Evolutionary conservation across 2,888 invertebrate species (phyloP), one percentile per base, ranked within the genome.

Genomic region (Orthonevra nobilis): DNA sequence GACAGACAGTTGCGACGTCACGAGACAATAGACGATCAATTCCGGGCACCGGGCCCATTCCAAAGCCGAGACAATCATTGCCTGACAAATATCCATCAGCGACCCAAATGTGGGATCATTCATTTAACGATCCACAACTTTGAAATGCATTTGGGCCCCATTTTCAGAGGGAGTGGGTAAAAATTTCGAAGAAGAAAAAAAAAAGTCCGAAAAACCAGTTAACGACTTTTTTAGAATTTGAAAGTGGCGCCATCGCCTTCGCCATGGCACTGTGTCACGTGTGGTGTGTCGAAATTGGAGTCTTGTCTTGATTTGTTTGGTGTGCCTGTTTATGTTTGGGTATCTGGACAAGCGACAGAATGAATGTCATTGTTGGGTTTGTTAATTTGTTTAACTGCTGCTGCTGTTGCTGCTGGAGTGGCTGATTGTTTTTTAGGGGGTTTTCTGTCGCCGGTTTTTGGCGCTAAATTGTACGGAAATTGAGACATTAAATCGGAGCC

Each of bases 181-280:
- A 9, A 12, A 54, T n/a, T n/a, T n/a, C n/a, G n/a, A n/a, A 32
- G 12, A 44, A 58, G 32, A 14, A 34, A 9, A 9, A 50, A 5
- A n/a, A 26, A 70, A 77, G 58, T 60, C 54, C n/a, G n/a, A 38
- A 60, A 66, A 72, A 64, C 44, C 38, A 66, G 30, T 48, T 79
- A 73, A 73, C 66, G 73, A 66, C 56, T 56, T 61, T 61, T 38
- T 66, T 61, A 54, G 56, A 73, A 60, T 79, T 72, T 48, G 66
- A 79, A 73, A 73, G 79, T 79, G 79, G 79, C 79, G 79, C 79
- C 79, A 79, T 32, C 48, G 30, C 54, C 66, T 60, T 79, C 79
- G 79, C 79, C 79, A 79, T 32, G 54, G 30, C 54, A 72, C 54
- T 79, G 52, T 73, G 79, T 79, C 79, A 73, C 66, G 79, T 73